Percentiles rank a stretch among this genome's conserved stretches.
phyloP scores from a whole-genome alignment of 2,888 invertebrate species.

The Rotaria socialis region DNA sequence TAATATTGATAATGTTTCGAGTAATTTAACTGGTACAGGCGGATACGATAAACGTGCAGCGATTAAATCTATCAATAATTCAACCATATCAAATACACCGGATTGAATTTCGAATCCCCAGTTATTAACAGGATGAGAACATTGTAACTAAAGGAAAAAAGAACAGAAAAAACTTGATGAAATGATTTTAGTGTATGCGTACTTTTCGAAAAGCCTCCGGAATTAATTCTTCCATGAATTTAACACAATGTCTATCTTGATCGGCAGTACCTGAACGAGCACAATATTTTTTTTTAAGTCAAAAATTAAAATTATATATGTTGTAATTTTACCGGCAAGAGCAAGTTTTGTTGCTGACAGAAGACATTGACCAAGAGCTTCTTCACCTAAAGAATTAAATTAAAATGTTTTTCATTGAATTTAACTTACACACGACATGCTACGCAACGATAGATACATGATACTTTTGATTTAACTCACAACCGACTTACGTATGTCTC shows the following conservation, averaged over 20 bases:
- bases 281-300: conserved; percentile 18
- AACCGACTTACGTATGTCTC: no score
- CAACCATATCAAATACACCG: conserved; percentile 61
- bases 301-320: no score
- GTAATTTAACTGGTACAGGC: conserved; percentile 56
- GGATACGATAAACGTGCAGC: conserved; percentile 57
- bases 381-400: conserved; percentile 52
- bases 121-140: conserved; percentile 60
- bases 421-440: no score
- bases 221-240: conserved; percentile 60
- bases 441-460: no score
- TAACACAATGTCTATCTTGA: conserved; percentile 59
- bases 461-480: no score
- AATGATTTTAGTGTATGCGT: no score
- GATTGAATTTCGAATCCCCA: conserved; percentile 62
- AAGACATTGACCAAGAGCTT: conserved; percentile 62
- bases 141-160: conserved; percentile 47
- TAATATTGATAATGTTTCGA: conserved; percentile 57
- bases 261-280: conserved; percentile 56
- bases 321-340: conserved; percentile 54
- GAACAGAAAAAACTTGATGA: no score
- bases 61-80: conserved; percentile 60
- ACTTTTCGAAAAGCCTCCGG: conserved; percentile 62
- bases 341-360: conserved; percentile 59
- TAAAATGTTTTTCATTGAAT: no score